Conservation (phyloP, 2,113 vertebrate genomes). For the Onychostoma macrolepis region DNA sequence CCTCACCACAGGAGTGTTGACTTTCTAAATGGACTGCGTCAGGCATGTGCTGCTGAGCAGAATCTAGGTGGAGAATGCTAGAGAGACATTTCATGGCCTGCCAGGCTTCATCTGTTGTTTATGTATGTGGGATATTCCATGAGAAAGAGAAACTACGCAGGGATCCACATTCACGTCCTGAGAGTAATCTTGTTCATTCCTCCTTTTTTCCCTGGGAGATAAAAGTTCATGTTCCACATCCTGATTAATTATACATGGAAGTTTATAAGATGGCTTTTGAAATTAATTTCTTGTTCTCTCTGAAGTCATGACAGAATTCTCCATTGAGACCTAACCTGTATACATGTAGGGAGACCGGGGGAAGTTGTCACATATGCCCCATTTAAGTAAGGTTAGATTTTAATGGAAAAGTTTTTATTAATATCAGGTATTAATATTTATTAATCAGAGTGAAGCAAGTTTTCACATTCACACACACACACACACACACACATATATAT, state of each 20-base stretch:
- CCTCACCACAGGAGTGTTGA: not conserved
- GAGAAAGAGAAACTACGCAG: conserved; percentile 43
- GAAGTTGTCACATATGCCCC: not conserved
- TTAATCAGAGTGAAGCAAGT: not conserved
- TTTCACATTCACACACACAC: too few species aligned
- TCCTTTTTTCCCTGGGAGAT: conserved; percentile 4
- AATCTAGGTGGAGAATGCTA: conserved; percentile 23
- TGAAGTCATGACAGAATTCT: not conserved
- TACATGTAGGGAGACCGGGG: not conserved
- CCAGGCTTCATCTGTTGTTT: conserved; percentile 17
- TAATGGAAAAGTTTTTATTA: not conserved
- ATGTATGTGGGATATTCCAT: conserved; percentile 35
- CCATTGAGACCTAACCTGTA: not conserved
- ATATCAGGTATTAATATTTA: too few species aligned
- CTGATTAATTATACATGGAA: conserved; percentile 70
- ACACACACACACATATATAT: too few species aligned
- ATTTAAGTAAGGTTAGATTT: not conserved
- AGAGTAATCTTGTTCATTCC: conserved; percentile 35
- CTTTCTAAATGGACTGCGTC: conserved; percentile 18
- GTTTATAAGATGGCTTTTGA: conserved; percentile 66
- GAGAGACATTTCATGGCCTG: conserved; percentile 52
- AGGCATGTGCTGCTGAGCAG: conserved; percentile 42
- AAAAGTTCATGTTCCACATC: conserved; percentile 66
- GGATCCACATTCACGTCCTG: conserved; percentile 3
- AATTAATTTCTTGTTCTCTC: conserved; percentile 48